Conservation (phyloP, 2,113 vertebrate species). For the Ammodytes dubius region DNA sequence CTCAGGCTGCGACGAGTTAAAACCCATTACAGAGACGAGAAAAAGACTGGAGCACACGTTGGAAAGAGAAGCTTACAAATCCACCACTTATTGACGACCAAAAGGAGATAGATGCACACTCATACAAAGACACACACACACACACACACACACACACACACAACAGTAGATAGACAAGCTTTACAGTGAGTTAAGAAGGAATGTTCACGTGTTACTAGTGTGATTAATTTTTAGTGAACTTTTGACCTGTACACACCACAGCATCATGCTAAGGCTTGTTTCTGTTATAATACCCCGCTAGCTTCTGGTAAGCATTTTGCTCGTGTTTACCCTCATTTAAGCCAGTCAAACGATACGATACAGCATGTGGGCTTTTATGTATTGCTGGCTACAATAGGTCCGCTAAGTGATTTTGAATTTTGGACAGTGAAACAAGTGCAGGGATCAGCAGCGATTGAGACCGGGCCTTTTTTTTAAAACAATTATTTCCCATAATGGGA, state of each 20-base stretch:
- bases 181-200: constrained; percentile 2
- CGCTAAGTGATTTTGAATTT: constrained; percentile 55
- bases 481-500: constrained; percentile 36
- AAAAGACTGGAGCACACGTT: constrained; percentile 12
- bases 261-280: neutral
- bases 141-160: neutral
- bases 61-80: neutral
- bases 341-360: constrained; percentile 11
- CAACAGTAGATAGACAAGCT: neutral
- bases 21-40: constrained; percentile 11
- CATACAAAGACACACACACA: neutral
- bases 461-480: constrained; percentile 43
- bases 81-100: constrained; percentile 36
- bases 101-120: constrained; percentile 39
- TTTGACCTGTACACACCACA: neutral
- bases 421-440: constrained; percentile 34
- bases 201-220: no score
- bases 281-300: neutral
- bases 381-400: constrained; percentile 15
- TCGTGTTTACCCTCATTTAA: constrained; percentile 18
- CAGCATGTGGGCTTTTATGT: constrained; percentile 35
- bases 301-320: neutral
- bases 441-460: constrained; percentile 52
- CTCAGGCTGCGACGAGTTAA: constrained; percentile 32
- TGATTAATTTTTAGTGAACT: neutral